Percentiles rank a stretch among this genome's conserved stretches.
These are phyloP conservation scores for Alectura lathami DNA, from an alignment of 2,113 vertebrate genomes.

Conservation along the genomic window DNA sequence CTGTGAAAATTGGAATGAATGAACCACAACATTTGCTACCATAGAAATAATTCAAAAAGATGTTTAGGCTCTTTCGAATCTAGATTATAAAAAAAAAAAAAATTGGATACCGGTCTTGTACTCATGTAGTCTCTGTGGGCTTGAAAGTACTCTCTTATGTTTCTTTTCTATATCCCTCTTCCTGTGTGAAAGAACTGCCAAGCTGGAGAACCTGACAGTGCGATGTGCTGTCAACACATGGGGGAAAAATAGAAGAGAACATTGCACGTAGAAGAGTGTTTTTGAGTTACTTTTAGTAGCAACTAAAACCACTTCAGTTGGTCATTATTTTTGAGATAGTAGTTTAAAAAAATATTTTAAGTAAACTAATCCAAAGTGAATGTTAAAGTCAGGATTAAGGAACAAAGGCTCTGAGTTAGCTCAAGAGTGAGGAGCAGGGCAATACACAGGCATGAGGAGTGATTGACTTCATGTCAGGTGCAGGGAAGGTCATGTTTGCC, in stretches of 20 bases:
- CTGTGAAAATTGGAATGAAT: neutral
- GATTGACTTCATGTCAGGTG: neutral
- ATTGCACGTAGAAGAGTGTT: neutral
- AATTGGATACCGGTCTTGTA: neutral
- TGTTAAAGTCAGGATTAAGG: neutral
- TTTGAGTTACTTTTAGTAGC: conserved; percentile 45
- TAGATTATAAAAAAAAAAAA: neutral
- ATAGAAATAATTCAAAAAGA: neutral
- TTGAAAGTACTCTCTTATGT: neutral
- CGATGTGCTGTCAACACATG: conserved; percentile 34
- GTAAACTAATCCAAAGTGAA: neutral
- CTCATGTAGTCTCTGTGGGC: neutral
- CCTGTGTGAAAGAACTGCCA: conserved; percentile 5
- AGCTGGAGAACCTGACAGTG: conserved; percentile 13
- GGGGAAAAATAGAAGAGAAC: conserved; percentile 52
- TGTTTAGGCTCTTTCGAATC: neutral
- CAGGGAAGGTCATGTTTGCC: neutral
- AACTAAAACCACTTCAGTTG: neutral
- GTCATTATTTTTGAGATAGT: neutral
- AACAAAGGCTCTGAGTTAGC: neutral
- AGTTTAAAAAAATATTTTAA: neutral
- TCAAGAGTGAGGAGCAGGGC: neutral
- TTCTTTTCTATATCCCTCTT: neutral
- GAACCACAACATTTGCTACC: neutral
- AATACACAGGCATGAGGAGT: neutral